phyloP scores from a whole-genome alignment of 2,888 invertebrate species.

The Drosophila kanekoi region DNA sequence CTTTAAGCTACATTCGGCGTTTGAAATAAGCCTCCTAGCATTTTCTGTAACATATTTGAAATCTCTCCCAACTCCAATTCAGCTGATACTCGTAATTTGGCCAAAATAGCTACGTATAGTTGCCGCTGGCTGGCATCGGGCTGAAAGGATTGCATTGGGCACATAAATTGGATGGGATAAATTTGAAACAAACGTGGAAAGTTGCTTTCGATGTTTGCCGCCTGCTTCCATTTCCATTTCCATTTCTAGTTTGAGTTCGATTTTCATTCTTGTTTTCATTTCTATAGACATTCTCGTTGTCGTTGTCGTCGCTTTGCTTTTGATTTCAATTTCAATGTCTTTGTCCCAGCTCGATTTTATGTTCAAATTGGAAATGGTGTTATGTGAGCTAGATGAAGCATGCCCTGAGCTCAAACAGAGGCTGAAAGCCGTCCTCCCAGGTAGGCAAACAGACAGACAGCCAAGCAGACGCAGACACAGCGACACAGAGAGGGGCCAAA shows the following conservation, averaged over 20 bases:
- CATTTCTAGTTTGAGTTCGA: slow-evolving; percentile 4
- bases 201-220: slow-evolving; percentile 24
- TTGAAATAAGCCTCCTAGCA: not conserved
- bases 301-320: slow-evolving; percentile 35
- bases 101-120: not conserved
- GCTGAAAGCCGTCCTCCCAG: slow-evolving; percentile 15
- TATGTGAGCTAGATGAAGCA: slow-evolving; percentile 68
- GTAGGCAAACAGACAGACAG: slow-evolving; percentile 16
- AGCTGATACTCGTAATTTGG: not conserved
- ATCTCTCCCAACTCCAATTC: slow-evolving; percentile 3
- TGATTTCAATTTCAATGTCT: slow-evolving; percentile 66
- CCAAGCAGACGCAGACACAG: slow-evolving; percentile 5
- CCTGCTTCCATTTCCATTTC: slow-evolving; percentile 15
- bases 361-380: slow-evolving; percentile 75
- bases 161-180: slow-evolving; percentile 36
- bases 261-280: slow-evolving; percentile 12
- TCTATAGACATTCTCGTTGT: slow-evolving; percentile 9
- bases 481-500: not conserved
- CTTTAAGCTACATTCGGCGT: too few species aligned
- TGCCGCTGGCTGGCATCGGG: not conserved
- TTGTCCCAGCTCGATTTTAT: slow-evolving; percentile 70
- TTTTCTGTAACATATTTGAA: not conserved
- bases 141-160: slow-evolving; percentile 38
- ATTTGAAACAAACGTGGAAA: slow-evolving; percentile 44
- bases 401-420: slow-evolving; percentile 32